These are phyloP conservation scores for Phasia obesa DNA, from an alignment of 2,888 invertebrate species.

Conservation along the genomic window DNA sequence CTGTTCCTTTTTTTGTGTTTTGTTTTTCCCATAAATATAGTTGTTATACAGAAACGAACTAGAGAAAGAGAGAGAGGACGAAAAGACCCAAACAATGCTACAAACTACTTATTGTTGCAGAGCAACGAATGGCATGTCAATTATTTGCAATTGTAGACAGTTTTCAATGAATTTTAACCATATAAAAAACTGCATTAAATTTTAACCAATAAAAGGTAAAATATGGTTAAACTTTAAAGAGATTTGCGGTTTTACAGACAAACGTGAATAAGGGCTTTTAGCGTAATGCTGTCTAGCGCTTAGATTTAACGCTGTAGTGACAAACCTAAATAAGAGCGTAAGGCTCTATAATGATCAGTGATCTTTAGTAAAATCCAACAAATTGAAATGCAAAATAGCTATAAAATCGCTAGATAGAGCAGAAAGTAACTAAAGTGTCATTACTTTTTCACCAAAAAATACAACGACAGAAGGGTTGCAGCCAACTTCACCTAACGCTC, in stretches of 20 bases:
- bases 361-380: no score
- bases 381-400: no score
- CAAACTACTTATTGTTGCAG: constrained; percentile 26
- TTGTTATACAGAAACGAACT: constrained; percentile 3
- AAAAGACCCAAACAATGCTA: constrained; percentile 9
- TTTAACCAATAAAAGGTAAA: constrained; percentile 15
- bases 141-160: constrained; percentile 66
- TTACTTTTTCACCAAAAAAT: no score
- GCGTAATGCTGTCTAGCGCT: no score
- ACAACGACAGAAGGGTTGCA: no score
- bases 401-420: no score
- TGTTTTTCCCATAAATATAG: constrained; percentile 17
- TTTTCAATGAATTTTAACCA: constrained; percentile 61
- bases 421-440: no score
- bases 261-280: no score
- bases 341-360: no score
- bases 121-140: constrained; percentile 54
- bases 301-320: no score
- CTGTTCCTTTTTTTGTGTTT: constrained; percentile 11
- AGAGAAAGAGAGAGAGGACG: not conserved
- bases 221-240: not conserved
- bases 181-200: constrained; percentile 20
- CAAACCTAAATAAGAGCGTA: no score
- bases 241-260: not conserved
- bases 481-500: no score